Conservation (phyloP, 2,797 vertebrate genomes). For the Xenentodon cancila region DNA sequence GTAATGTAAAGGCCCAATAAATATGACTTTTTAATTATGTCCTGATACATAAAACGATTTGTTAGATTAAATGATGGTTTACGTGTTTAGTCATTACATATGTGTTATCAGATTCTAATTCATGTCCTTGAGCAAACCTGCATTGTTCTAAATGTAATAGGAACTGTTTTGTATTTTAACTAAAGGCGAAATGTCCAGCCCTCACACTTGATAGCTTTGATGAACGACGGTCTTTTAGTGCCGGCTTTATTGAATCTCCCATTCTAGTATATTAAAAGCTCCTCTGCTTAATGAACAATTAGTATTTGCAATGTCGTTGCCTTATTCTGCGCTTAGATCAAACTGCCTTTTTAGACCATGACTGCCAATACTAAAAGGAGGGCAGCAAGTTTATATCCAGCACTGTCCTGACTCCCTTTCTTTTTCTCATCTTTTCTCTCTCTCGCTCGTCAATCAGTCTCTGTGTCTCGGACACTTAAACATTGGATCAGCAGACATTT, state of each 20-base stretch:
- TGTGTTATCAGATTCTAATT: too few species aligned
- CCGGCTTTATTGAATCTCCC: slow-evolving; percentile 14
- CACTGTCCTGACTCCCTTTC: slow-evolving; percentile 1
- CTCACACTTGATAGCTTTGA: slow-evolving; percentile 18
- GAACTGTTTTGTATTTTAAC: slow-evolving; percentile 12
- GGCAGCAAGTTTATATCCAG: slow-evolving; percentile 13
- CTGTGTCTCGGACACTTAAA: not conserved
- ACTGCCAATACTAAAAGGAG: slow-evolving; percentile 9
- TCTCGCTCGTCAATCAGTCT: not conserved
- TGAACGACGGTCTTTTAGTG: slow-evolving; percentile 24
- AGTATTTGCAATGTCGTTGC: slow-evolving; percentile 16
- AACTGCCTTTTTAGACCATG: slow-evolving; percentile 8
- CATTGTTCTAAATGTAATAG: slow-evolving; percentile 7
- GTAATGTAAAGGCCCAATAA: too few species aligned
- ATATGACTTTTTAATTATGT: too few species aligned
- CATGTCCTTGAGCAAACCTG: not conserved
- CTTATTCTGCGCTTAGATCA: slow-evolving; percentile 29
- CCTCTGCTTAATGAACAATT: slow-evolving; percentile 5
- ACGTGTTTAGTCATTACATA: too few species aligned
- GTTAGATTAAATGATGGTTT: too few species aligned
- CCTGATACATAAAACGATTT: too few species aligned
- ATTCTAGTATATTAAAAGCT: slow-evolving; percentile 31
- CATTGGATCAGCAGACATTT: not conserved
- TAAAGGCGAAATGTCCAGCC: not conserved
- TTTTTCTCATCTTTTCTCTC: not conserved